Evolutionary conservation across 2,888 invertebrate species (phyloP), one percentile per base, ranked within the genome.

Genomic region (Augochlorella aurata): DNA sequence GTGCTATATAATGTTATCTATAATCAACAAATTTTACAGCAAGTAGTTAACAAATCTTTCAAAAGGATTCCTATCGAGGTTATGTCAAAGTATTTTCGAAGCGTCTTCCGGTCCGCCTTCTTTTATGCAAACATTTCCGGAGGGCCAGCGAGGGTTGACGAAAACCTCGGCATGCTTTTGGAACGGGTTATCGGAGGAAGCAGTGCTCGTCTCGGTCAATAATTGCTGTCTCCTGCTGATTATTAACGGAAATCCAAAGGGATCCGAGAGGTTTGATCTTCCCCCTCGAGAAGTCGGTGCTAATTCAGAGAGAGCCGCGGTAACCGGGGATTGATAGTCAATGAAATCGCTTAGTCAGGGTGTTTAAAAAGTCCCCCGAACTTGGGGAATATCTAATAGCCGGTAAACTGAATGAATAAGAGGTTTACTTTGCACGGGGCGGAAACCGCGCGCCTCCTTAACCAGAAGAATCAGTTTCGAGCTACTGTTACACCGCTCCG

Each of bases 111-210:
- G 5, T 7, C 38, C 5, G 5, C 7, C 38, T 3, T 3, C 38
- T 38, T 38, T 38, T 7, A 38, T 38, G 38, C 38, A 38, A 38
- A 2, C 38, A 38, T 38, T 38, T 38, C 38, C 38, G 7, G 3
- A 38, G 3, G 0, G 38, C 38, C 7, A 0, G 38, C 38, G 5
- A 38, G 38, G 38, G 38, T 38, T 72, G 77, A 58, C 52, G 80
- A 77, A 79, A 61, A 85, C 61, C 77, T 81, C 70, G 49, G 74
- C 66, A 50, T 76, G 63, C 74, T 49, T 71, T 52, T 79, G 71
- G 77, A 82, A 79, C 79, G 72, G 58, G 74, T 77, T 82, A 82
- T 76, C 24, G 66, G 4, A 54, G 47, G 44, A 73, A 66, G 52
- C n/a, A 12, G 29, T 14, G 29, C 14, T 18, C 45, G 10, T 18